A percentile compares a stretch with the other conserved stretches of the same genome.
These are phyloP conservation scores for Leistus spinibarbis DNA, from an alignment of 2,888 invertebrate genomes.

Conservation along the genomic window DNA sequence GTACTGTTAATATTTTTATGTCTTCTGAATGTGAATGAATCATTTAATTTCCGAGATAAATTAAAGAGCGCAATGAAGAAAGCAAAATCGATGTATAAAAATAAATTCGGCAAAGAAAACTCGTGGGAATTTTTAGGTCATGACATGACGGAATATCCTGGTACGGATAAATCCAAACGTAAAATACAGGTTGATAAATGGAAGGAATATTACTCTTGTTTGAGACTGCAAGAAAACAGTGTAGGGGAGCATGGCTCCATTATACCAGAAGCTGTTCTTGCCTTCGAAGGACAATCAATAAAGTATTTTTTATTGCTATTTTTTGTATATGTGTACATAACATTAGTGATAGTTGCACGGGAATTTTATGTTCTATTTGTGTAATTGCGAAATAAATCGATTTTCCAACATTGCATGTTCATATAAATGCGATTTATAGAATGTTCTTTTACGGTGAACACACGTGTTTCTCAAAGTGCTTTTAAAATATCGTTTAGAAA, in stretches of 20 bases:
- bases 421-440: too few species aligned
- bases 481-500: too few species aligned
- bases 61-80: conserved; percentile 46
- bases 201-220: conserved; percentile 63
- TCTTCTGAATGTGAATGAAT: conserved; percentile 26
- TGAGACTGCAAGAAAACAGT: conserved; percentile 51
- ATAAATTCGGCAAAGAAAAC: conserved; percentile 51
- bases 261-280: conserved; percentile 53
- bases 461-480: too few species aligned
- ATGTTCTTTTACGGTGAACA: too few species aligned
- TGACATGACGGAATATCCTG: conserved; percentile 58
- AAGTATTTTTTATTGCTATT: conserved; percentile 47
- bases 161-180: conserved; percentile 53
- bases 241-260: conserved; percentile 53
- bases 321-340: conserved; percentile 16
- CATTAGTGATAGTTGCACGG: neutral
- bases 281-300: conserved; percentile 59
- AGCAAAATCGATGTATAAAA: conserved; percentile 52
- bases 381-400: too few species aligned
- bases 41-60: conserved; percentile 45
- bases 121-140: conserved; percentile 52
- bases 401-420: too few species aligned
- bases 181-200: conserved; percentile 57
- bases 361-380: too few species aligned
- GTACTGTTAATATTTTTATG: neutral